Evolutionary conservation across 1,140 invertebrate genomes (phyloP).

Genomic region (Argopecten irradians): DNA sequence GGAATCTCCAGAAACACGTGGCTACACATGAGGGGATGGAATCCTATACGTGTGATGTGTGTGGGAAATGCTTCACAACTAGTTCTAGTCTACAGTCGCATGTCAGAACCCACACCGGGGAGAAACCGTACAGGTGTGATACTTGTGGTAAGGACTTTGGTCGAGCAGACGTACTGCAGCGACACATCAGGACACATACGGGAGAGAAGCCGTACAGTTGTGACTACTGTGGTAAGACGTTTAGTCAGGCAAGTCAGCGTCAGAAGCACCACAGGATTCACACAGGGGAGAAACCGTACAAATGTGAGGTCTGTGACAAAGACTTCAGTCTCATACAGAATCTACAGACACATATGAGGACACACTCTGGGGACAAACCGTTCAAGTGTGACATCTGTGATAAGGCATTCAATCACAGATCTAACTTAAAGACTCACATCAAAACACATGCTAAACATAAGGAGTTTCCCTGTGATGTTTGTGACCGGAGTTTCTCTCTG

Average conservation of each 20-base stretch:
- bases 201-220: conserved; percentile 64
- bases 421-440: not conserved
- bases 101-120: conserved; percentile 42
- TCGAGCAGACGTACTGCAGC: conserved; percentile 24
- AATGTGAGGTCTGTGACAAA: conserved; percentile 80
- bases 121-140: conserved; percentile 47
- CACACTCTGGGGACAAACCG: conserved; percentile 89
- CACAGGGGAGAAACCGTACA: conserved; percentile 87
- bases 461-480: not conserved
- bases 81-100: conserved; percentile 34
- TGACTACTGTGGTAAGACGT: conserved; percentile 92
- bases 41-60: not conserved
- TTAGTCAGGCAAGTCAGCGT: conserved; percentile 91
- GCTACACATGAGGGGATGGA: not conserved
- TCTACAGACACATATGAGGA: conserved; percentile 84
- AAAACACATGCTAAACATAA: not conserved
- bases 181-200: conserved; percentile 56
- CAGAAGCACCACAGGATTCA: conserved; percentile 88
- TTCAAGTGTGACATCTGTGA: conserved; percentile 82
- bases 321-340: conserved; percentile 28
- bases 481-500: not conserved
- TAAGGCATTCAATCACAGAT: not conserved
- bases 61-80: conserved; percentile 37
- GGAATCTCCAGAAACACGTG: not conserved
- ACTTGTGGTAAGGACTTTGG: conserved; percentile 41